Conservation (phyloP, 2,797 vertebrate genomes). For the Malurus splendens region DNA sequence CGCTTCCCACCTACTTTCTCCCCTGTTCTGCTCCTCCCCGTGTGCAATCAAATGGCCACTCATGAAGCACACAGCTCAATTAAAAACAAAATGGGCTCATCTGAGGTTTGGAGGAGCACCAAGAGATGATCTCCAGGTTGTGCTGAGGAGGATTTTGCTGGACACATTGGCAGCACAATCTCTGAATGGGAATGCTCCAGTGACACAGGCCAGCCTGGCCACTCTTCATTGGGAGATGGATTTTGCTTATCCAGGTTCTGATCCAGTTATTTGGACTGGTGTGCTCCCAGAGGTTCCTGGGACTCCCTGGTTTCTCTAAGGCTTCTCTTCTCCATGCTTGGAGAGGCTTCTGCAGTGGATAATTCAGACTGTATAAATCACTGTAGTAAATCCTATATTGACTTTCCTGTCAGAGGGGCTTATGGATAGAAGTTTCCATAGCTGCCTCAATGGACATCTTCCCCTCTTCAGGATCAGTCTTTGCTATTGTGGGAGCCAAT, state of each 20-base stretch:
- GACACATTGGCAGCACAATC: rapidly evolving
- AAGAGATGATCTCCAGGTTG: neutral
- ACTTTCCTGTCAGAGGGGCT: neutral
- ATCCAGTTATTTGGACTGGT: rapidly evolving
- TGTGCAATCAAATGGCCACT: neutral
- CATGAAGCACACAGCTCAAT: neutral
- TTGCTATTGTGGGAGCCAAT: neutral
- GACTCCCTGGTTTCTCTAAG: neutral
- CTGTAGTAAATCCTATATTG: neutral
- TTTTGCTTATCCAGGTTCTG: neutral
- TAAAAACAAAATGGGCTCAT: neutral
- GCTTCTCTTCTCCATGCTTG: neutral
- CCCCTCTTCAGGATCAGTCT: neutral
- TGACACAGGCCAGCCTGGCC: neutral
- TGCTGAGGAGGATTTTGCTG: neutral
- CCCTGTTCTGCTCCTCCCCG: neutral
- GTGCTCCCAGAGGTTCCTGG: neutral
- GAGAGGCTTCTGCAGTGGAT: neutral
- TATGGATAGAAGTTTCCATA: neutral
- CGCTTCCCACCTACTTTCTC: neutral
- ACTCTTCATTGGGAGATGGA: neutral
- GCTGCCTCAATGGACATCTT: neutral
- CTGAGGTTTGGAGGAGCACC: neutral
- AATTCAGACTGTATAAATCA: neutral
- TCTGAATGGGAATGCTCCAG: neutral